Evolutionary conservation across 2,888 invertebrate species (phyloP), one percentile per base, ranked within the genome.

Genomic region (Taenaris catops): DNA sequence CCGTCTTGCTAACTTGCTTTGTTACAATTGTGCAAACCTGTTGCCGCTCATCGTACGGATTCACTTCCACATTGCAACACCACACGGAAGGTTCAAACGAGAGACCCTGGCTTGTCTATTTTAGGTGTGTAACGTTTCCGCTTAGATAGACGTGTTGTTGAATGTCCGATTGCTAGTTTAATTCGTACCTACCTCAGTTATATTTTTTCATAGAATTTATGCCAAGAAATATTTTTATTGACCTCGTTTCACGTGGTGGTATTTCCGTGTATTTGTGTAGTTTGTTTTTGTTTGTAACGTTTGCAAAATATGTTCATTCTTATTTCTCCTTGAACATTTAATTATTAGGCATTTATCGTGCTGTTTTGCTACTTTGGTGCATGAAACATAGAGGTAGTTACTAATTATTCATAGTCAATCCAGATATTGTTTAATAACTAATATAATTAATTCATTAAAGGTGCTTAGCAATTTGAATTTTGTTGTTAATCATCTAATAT

Each of bases 41-140:
- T 51, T 55, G 48, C 48, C 53, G 53, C 35, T 48, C 44, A 35
- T 44, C 39, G 46, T 37, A 8, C 41, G 35, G 42, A 46, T 44
- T 43, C 38, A 44, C 59, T 75, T 69, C 70, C 70, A 64, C 58
- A 54, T 69, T 64, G 62, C 61, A 49, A 56, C 58, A 56, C 60
- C 51, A 72, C 49, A 62, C 79, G 76, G 76, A 80, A 80, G 72
- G 43, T 46, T 63, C 31, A 40, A 51, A 49, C 51, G 57, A 53
- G 56, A 72, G 73, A 74, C 80, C 79, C 79, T 80, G 81, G 63
- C 51, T 59, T 53, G 47, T 65, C 80, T 81, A 81, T 81, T 81
- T 81, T 80, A 68, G 79, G 74, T 68, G 43, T 56, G 61, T 62
- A 63, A 63, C 67, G 63, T 71, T 72, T 74, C 70, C 69, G 65